Base-by-base conservation (phyloP, 2,797 vertebrate genomes). In the Mus minutoides region DNA sequence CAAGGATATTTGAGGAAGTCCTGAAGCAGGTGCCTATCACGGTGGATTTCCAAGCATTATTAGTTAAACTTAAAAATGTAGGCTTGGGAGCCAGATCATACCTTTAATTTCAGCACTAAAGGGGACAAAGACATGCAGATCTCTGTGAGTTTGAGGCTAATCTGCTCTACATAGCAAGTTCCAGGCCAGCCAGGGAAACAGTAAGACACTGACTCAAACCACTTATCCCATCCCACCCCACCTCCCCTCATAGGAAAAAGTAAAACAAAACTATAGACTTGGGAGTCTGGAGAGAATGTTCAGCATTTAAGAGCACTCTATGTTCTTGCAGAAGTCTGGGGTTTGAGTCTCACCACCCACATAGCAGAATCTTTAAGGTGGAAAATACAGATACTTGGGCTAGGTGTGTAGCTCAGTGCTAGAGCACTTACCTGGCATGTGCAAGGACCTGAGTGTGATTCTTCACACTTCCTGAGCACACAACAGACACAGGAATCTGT, bases 21-120 rank as follows among this genome's bases (percentile, higher is more conserved):
- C 2, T 3, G 0, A 34, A 34, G 31, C 26, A 24, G 52, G 29
- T 46, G 37, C 31, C 2, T 58, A 9, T 46, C 54, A 64, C 19
- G 34, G 31, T 78, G n/a, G n/a, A 49, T 49, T 90, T 71, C 43
- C 46, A 31, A 89, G 75, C 40, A 26, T 88, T 56, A 46, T 37
- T 43, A 91, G 49, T 60, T 90, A 64, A 84, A 77, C 52, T 93
- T 49, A 78, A 69, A 85, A 90, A 31, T 64, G 43, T 17, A 88
- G 84, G 76, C 37, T 69, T 69, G 21, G 46, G 58, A 84, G 58
- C 60, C 69, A 71, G 69, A 37, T 19, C 19, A 64, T 17, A 46
- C 58, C 80, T 46, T 83, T 46, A 84, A 21, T 84, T 60, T 84
- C 31, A 60, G 58, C 37, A 62, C 9, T 62, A 64, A 60, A 29